Evolutionary conservation across 1,140 invertebrate genomes (phyloP), one percentile per base, ranked within the genome.

Genomic region (Meloidogyne hapla): DNA sequence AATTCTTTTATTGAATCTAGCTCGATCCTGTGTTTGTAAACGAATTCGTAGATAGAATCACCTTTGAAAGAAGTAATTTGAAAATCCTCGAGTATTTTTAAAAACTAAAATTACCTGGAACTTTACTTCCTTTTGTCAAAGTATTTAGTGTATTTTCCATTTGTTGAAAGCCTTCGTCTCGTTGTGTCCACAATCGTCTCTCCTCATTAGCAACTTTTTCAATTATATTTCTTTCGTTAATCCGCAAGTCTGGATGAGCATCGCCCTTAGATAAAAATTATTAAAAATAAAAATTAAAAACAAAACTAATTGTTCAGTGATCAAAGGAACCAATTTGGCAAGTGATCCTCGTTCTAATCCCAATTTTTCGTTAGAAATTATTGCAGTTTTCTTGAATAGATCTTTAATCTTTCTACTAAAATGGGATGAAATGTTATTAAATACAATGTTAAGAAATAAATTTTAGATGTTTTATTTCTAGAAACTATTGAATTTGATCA

Each of bases 341-440:
- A 73, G 38, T 42, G 56, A 40, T 64, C 61, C 64, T 64, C 71
- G 71, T 73, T 64, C 71, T 23, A 73, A 23, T 63, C 71, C 71
- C 4, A 73, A 45, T 64, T 25, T 25, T 38, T 26, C 23, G n/a
- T 23, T 18, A 5, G 23, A 61, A 56, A 63, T 42, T 25, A 73
- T 9, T 38, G 56, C n/a, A 23, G 71, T 64, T 18, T 64, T 61
- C n/a, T 73, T 73, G n/a, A 73, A 73, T 5, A 73, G 64, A 25
- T 63, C 71, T n/a, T 73, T 73, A 26, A 73, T 73, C 38, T 63
- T 73, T 56, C 71, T 61, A n/a, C 71, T 62, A 62, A 56, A 25
- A n/a, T 40, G 18, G 15, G n/a, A n/a, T n/a, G n/a, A n/a, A n/a
- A n/a, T n/a, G n/a, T n/a, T n/a, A n/a, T n/a, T n/a, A n/a, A n/a